phyloP scores from a whole-genome alignment of 2,113 vertebrate species.

The Strigops habroptila region DNA sequence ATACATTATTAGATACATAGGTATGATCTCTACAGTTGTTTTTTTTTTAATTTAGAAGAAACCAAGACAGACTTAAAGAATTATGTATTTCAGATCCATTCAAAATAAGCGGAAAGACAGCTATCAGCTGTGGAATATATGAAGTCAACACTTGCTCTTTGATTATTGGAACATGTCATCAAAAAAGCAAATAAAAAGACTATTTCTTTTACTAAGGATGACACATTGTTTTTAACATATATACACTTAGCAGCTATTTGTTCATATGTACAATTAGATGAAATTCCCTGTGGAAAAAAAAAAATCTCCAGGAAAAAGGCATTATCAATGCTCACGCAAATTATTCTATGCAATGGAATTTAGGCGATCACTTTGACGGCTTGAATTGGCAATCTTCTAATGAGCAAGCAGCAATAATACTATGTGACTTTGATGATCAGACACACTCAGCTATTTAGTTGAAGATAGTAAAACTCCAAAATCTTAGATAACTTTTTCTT shows the following conservation, averaged over 20 bases:
- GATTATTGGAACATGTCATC: neutral
- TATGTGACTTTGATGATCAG: neutral
- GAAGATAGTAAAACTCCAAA: neutral
- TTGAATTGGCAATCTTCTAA: neutral
- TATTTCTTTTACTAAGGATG: neutral
- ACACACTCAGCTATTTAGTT: neutral
- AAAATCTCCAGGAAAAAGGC: neutral
- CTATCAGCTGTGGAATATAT: neutral
- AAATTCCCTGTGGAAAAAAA: neutral
- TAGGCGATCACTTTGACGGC: neutral
- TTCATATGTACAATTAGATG: neutral
- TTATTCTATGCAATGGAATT: neutral
- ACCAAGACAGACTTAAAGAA: neutral
- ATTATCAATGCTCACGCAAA: neutral
- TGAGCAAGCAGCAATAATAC: neutral
- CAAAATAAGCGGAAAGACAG: neutral
- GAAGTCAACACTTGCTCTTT: neutral
- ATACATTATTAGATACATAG: neutral
- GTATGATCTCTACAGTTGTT: neutral
- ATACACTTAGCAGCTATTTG: neutral
- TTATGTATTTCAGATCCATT: neutral
- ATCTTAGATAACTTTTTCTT: neutral
- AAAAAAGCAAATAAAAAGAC: neutral
- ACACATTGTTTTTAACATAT: neutral
- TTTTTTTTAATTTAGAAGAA: neutral